Evolutionary conservation across 2,113 vertebrate genomes (phyloP).

Genomic region (Lota lota): DNA sequence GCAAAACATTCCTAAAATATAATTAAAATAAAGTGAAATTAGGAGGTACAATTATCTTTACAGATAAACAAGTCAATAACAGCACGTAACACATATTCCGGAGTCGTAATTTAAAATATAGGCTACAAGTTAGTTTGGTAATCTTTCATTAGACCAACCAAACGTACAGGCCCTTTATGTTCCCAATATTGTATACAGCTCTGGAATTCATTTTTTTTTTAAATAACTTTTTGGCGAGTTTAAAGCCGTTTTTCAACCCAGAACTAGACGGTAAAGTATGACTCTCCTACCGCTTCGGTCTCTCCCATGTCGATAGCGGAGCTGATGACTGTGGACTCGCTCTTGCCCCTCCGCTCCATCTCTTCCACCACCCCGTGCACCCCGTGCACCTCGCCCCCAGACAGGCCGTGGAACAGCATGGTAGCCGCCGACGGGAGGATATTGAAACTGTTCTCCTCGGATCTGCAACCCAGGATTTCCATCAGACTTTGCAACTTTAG

Average conservation of each 20-base stretch:
- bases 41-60: no score
- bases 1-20: no score
- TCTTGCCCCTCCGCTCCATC: constrained; percentile 95
- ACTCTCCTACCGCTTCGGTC: constrained; percentile 89
- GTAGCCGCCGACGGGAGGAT: constrained; percentile 77
- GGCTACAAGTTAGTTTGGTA: no score
- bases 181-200: no score
- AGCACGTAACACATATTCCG: no score
- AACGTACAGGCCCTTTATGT: no score
- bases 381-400: constrained; percentile 94
- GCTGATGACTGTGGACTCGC: constrained; percentile 93
- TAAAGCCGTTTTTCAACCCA: not conserved
- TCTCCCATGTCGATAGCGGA: constrained; percentile 98
- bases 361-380: constrained; percentile 84
- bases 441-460: constrained; percentile 78
- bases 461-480: constrained; percentile 83
- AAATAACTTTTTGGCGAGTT: not conserved
- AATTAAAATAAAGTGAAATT: no score
- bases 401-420: constrained; percentile 99
- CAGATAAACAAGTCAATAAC: no score
- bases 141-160: no score
- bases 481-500: constrained; percentile 76
- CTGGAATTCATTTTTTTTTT: not conserved
- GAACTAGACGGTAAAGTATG: constrained; percentile 5
- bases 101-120: no score